Conservation (phyloP, 2,888 invertebrate genomes). For the Halictus ligatus region DNA sequence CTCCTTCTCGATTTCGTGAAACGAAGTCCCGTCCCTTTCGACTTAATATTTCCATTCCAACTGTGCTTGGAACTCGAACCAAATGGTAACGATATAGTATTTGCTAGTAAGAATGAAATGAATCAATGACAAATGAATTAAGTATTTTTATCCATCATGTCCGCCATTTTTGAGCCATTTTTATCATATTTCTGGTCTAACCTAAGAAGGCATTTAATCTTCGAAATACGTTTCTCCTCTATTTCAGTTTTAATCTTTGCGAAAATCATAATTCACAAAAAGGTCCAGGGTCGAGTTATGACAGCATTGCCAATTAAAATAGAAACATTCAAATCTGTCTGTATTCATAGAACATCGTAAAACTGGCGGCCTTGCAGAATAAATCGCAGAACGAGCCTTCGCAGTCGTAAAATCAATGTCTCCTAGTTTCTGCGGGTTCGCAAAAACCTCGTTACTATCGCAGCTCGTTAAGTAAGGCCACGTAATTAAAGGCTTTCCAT, state of each 20-base stretch:
- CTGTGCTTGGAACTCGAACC: neutral
- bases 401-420: neutral
- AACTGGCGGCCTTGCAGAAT: too few species aligned
- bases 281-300: too few species aligned
- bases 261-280: too few species aligned
- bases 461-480: slow-evolving; percentile 60
- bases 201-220: too few species aligned
- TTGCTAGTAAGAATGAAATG: neutral
- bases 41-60: neutral
- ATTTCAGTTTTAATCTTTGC: too few species aligned
- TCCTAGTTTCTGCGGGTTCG: slow-evolving; percentile 10
- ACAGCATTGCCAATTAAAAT: too few species aligned
- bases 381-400: neutral
- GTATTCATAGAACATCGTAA: neutral
- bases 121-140: neutral
- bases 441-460: slow-evolving; percentile 58
- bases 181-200: too few species aligned
- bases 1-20: neutral
- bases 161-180: too few species aligned
- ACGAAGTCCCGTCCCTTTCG: neutral
- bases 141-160: neutral
- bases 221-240: too few species aligned
- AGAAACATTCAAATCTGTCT: neutral
- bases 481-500: slow-evolving; percentile 67
- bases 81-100: neutral